Evolutionary conservation across 1,140 invertebrate species (phyloP).

Genomic region (Lordiphosa collinella): DNA sequence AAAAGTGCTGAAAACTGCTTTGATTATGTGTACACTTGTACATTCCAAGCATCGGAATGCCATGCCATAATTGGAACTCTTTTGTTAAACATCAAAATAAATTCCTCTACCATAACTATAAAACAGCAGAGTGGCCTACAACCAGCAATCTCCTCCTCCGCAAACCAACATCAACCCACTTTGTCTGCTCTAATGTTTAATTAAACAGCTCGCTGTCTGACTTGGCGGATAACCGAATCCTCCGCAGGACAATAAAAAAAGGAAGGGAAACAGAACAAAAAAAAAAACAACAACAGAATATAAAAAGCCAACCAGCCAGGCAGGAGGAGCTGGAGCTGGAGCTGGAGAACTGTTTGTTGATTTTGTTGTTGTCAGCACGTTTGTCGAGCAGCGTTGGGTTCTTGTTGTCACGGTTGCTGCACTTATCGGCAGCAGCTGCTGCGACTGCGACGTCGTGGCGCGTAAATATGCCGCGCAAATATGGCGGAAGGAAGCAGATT

Average conservation of each 20-base stretch:
- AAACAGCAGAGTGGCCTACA: too few species aligned
- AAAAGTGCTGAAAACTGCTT: too few species aligned
- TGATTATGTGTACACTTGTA: too few species aligned
- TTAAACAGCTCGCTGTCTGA: constrained; percentile 40
- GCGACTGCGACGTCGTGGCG: constrained; percentile 11
- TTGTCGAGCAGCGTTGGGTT: constrained; percentile 12
- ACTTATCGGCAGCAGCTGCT: constrained; percentile 41
- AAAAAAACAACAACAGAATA: background rate
- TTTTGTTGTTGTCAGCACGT: constrained; percentile 56
- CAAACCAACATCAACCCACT: too few species aligned
- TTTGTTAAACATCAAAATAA: too few species aligned
- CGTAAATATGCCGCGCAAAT: constrained; percentile 49
- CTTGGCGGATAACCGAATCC: constrained; percentile 37
- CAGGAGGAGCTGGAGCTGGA: background rate
- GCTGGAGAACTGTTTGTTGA: constrained; percentile 36
- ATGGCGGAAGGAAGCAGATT: constrained; percentile 66
- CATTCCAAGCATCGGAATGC: too few species aligned
- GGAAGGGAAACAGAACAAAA: background rate
- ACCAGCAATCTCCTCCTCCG: too few species aligned
- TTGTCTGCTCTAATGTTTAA: constrained; percentile 39
- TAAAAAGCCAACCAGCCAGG: background rate
- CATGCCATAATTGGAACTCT: too few species aligned
- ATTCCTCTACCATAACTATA: too few species aligned
- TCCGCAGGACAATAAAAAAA: constrained; percentile 17
- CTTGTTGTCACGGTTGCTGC: constrained; percentile 38